Evolutionary conservation across 2,888 invertebrate genomes (phyloP).

Genomic region (Thecocarcelia acutangulata): DNA sequence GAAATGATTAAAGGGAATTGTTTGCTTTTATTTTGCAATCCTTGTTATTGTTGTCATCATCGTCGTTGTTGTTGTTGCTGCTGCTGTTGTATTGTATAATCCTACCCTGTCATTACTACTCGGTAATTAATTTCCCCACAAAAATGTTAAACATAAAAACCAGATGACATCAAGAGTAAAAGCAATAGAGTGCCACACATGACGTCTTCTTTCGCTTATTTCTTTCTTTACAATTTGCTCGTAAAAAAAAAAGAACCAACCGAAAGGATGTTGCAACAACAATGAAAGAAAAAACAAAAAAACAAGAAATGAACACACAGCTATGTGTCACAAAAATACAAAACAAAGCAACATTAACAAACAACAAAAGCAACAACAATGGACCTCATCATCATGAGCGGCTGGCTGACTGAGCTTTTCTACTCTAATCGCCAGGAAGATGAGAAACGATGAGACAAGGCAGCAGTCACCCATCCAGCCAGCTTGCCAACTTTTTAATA

Average conservation of each 20-base stretch:
- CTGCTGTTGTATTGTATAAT: conserved; percentile 32
- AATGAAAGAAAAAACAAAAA: conserved; percentile 21
- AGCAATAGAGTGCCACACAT: conserved; percentile 65
- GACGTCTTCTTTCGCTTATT: conserved; percentile 64
- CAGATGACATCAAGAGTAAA: conserved; percentile 67
- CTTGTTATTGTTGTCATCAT: conserved; percentile 13
- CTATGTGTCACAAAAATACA: conserved; percentile 65
- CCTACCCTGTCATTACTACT: conserved; percentile 63
- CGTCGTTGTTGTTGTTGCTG: conserved; percentile 24
- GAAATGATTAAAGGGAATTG: conserved; percentile 53
- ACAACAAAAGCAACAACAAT: conserved; percentile 66
- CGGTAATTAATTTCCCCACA: conserved; percentile 69
- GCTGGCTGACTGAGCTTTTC: conserved; percentile 9
- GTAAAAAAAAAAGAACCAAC: conserved; percentile 26
- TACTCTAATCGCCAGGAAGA: conserved; percentile 45
- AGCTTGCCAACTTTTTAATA: conserved; percentile 52
- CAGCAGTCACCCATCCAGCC: conserved; percentile 23
- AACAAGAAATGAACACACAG: conserved; percentile 35
- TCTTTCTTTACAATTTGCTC: conserved; percentile 32
- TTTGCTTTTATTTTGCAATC: conserved; percentile 24
- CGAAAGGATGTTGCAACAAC: conserved; percentile 63
- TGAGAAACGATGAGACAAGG: conserved; percentile 10
- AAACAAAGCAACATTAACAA: conserved; percentile 69
- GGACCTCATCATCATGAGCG: conserved; percentile 43
- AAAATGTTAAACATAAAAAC: conserved; percentile 67